Percentiles rank a stretch among this genome's conserved stretches.
Conservation (phyloP, 2,113 vertebrate species). For the Pyrgilauda ruficollis region DNA sequence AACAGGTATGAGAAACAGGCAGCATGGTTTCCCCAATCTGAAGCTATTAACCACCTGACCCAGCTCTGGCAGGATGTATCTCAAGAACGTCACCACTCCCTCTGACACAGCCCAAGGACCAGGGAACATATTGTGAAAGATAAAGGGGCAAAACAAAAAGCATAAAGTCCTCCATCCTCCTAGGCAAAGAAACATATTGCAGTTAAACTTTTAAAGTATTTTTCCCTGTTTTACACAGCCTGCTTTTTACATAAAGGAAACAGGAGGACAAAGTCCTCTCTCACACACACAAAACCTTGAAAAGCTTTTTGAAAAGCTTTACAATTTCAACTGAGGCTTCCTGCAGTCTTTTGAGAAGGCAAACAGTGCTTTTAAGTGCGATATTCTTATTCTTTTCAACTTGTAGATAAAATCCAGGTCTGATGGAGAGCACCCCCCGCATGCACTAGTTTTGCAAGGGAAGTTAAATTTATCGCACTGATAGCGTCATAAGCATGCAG, state of each 20-base stretch:
- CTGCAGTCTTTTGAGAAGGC: slow-evolving; percentile 58
- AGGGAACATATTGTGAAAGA: background rate
- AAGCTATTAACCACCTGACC: slow-evolving; percentile 63
- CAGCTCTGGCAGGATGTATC: slow-evolving; percentile 33
- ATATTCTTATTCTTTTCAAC: slow-evolving; percentile 56
- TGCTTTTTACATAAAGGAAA: slow-evolving; percentile 41
- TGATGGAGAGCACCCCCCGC: background rate
- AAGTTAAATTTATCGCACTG: background rate
- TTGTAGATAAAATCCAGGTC: slow-evolving; percentile 25
- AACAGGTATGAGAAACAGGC: slow-evolving; percentile 30
- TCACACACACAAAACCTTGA: slow-evolving; percentile 3
- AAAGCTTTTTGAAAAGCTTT: slow-evolving; percentile 61
- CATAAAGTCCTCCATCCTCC: background rate
- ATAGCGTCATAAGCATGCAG: background rate
- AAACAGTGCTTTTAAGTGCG: slow-evolving; percentile 56
- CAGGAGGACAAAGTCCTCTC: slow-evolving; percentile 44
- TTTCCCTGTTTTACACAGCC: slow-evolving; percentile 26
- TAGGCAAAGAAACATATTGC: background rate
- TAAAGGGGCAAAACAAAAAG: slow-evolving; percentile 21
- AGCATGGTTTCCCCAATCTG: slow-evolving; percentile 41
- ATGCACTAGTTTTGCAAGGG: background rate
- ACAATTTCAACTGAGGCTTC: slow-evolving; percentile 63
- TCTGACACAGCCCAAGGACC: background rate
- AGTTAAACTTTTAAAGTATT: background rate
- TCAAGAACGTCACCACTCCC: slow-evolving; percentile 1